Evolutionary conservation across 2,888 invertebrate species (phyloP).

Genomic region (Meliscaeva auricollis): DNA sequence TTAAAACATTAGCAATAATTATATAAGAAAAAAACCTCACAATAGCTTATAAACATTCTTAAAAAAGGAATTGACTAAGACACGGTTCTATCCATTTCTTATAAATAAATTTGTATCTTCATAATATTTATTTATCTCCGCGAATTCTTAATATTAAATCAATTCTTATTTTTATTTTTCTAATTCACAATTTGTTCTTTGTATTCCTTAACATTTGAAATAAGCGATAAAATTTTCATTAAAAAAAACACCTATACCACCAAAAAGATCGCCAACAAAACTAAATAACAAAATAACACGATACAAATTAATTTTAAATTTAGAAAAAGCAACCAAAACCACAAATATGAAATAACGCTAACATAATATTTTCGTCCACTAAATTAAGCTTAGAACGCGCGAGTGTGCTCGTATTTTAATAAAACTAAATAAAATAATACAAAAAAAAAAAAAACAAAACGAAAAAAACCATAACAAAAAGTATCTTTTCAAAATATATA

Average conservation of each 20-base stretch:
- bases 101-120: not conserved
- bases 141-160: conserved; percentile 2
- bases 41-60: conserved; percentile 59
- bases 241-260: conserved; percentile 61
- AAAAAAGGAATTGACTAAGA: conserved; percentile 69
- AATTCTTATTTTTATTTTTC: conserved; percentile 5
- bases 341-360: conserved; percentile 71
- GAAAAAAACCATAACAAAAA: conserved; percentile 51
- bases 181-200: not conserved
- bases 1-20: conserved; percentile 44
- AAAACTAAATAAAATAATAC: conserved; percentile 50
- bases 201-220: conserved; percentile 8
- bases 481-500: conserved; percentile 61
- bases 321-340: conserved; percentile 56
- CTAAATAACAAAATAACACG: conserved; percentile 58
- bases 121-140: not conserved
- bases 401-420: conserved; percentile 54
- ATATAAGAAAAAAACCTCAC: conserved; percentile 27
- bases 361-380: conserved; percentile 76
- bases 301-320: conserved; percentile 65
- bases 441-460: conserved; percentile 28
- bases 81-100: conserved; percentile 30
- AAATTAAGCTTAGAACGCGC: conserved; percentile 73
- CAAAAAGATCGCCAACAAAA: conserved; percentile 68
- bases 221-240: conserved; percentile 45